A percentile compares a stretch with the other conserved stretches of the same genome.
These are phyloP conservation scores for Drosophila oshimai DNA, from an alignment of 1,140 invertebrate species.

Conservation along the genomic window DNA sequence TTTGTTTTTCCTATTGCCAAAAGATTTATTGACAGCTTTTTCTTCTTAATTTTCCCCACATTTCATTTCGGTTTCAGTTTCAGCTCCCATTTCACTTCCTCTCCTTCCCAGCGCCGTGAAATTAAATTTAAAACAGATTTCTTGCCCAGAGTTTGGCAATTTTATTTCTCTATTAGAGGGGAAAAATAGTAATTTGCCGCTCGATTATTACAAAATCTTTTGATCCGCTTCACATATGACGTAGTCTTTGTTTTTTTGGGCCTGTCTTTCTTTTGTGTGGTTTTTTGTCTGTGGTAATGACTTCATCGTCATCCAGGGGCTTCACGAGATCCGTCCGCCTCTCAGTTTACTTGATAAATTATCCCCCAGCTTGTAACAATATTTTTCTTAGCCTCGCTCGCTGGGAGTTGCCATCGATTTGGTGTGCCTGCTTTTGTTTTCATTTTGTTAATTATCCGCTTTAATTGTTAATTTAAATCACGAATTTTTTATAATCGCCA, in stretches of 20 bases:
- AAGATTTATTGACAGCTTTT: slow-evolving; percentile 51
- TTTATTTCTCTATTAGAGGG: slow-evolving; percentile 25
- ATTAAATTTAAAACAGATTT: slow-evolving; percentile 18
- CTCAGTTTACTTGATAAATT: slow-evolving; percentile 34
- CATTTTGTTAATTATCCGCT: slow-evolving; percentile 72
- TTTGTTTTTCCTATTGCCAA: slow-evolving; percentile 23
- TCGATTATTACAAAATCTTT: slow-evolving; percentile 46
- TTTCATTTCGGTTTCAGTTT: slow-evolving; percentile 20
- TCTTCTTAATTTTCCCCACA: slow-evolving; percentile 36
- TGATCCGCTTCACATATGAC: slow-evolving; percentile 40
- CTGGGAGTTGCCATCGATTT: slow-evolving; percentile 18
- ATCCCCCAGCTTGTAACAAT: slow-evolving; percentile 43
- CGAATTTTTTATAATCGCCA: slow-evolving; percentile 3
- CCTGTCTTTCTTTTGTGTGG: slow-evolving; percentile 8
- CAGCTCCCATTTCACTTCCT: slow-evolving; percentile 17
- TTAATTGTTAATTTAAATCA: slow-evolving; percentile 76
- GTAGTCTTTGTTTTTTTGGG: slow-evolving; percentile 2
- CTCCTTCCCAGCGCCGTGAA: background rate
- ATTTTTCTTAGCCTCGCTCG: slow-evolving; percentile 29
- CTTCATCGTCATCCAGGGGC: slow-evolving; percentile 48
- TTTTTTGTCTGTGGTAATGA: slow-evolving; percentile 67
- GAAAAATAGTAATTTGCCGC: slow-evolving; percentile 13
- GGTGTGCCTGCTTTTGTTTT: slow-evolving; percentile 34
- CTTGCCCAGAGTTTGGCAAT: slow-evolving; percentile 17
- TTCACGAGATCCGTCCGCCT: slow-evolving; percentile 16